Base-by-base conservation (phyloP, 1,140 invertebrate genomes). In the Drosophila murphyi region DNA sequence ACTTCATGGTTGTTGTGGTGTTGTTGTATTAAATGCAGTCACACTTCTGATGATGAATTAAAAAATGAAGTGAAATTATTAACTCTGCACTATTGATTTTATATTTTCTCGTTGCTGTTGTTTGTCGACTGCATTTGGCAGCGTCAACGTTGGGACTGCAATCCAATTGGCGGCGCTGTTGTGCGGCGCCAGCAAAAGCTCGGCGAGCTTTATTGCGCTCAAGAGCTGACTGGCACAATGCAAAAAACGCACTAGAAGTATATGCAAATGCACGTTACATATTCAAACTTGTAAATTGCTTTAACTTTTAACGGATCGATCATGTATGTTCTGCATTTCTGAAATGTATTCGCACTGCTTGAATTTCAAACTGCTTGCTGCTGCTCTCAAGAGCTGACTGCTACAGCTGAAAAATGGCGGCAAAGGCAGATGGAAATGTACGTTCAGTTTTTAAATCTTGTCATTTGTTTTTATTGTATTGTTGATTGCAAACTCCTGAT, bases 61-160 rank as follows among this genome's bases (percentile, higher is more conserved):
- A 20, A 20, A 20, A 20, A 20, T 20, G 1, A 20, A 20, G 20
- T 2, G 20, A 32, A 72, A 12, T 68, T 51, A 32, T 20, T 29
- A 52, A 28, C 32, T 47, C 31, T 56, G 28, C 5, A 50, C 29
- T 70, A 87, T 87, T 76, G 71, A 81, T 85, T 87, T 82, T 20
- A 20, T 20, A 20, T 82, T 62, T 69, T 57, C 29, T 73, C 3
- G 6, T 55, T 28, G 20, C 7, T 59, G 52, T 51, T 3, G 50
- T 54, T 63, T 80, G n/a, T 57, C 72, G 54, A 83, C 83, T 76
- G 83, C 82, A 82, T 43, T 67, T 54, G 48, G 68, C 82, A 35
- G 76, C 65, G 64, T 34, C 57, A 68, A 50, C 60, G 54, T 54
- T 50, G 39, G 29, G 71, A 87, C 85, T 89, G 83, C 61, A 69